Evolutionary conservation across 1,140 invertebrate genomes (phyloP).

Genomic region (Prorops nasuta): DNA sequence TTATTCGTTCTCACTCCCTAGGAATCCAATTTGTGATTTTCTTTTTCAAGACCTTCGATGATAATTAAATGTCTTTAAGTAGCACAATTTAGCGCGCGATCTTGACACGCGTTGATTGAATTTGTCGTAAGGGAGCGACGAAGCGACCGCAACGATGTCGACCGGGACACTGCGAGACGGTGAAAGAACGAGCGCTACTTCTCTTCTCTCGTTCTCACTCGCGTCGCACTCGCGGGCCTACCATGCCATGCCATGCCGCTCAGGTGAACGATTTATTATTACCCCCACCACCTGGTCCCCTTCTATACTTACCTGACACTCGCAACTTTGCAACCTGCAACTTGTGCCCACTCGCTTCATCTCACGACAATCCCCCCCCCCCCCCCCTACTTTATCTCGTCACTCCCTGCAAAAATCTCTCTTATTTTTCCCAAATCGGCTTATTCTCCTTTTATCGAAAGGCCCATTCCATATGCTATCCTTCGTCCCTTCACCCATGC

Average conservation of each 20-base stretch:
- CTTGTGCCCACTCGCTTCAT: slow-evolving; percentile 7
- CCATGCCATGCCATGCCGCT: slow-evolving; percentile 21
- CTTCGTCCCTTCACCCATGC: no score
- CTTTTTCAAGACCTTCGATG: no score
- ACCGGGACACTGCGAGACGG: slow-evolving; percentile 43
- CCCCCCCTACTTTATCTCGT: slow-evolving; percentile 3
- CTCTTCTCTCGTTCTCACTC: slow-evolving; percentile 7
- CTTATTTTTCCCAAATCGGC: no score
- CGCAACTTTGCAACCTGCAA: no score
- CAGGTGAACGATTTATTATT: slow-evolving; percentile 54
- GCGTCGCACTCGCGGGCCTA: slow-evolving; percentile 9
- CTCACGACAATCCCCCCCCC: slow-evolving; percentile 11
- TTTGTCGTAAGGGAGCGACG: no score
- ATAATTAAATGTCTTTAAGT: no score
- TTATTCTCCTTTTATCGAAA: no score
- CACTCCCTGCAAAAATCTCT: neutral
- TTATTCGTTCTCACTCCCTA: neutral
- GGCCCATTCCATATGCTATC: no score
- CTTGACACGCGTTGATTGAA: no score
- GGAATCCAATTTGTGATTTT: no score
- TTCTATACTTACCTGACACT: no score
- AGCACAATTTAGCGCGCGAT: no score
- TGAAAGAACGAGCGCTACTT: slow-evolving; percentile 3
- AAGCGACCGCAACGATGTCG: slow-evolving; percentile 39
- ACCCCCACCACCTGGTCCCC: slow-evolving; percentile 34